Conservation (phyloP, 1,140 invertebrate species). For the Mycetomoellerius zeteki region DNA sequence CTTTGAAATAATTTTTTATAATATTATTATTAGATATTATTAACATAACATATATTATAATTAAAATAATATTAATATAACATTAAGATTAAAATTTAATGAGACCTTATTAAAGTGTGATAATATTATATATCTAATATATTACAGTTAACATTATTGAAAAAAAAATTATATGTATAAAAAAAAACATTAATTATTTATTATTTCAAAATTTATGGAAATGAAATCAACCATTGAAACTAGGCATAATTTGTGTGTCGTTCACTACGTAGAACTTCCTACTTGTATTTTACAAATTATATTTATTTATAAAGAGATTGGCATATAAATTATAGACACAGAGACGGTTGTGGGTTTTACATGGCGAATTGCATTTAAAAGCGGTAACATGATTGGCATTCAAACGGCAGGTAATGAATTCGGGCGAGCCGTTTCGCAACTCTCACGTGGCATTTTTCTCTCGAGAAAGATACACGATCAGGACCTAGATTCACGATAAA, state of each 20-base stretch:
- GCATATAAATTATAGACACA: not conserved
- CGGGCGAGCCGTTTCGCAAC: slow-evolving; percentile 44
- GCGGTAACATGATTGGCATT: slow-evolving; percentile 46
- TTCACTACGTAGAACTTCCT: not conserved
- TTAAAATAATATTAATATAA: too few species aligned
- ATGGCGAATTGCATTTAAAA: slow-evolving; percentile 37
- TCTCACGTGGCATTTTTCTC: slow-evolving; percentile 60
- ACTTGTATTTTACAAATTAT: not conserved
- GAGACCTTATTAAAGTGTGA: not conserved
- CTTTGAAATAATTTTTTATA: too few species aligned
- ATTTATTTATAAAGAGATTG: slow-evolving; percentile 20
- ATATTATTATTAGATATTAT: too few species aligned
- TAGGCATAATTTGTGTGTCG: not conserved
- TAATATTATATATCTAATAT: not conserved
- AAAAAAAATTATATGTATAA: not conserved
- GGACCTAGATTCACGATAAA: slow-evolving; percentile 72
- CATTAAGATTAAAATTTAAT: too few species aligned
- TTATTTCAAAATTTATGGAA: not conserved
- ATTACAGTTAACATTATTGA: not conserved
- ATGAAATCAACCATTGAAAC: not conserved
- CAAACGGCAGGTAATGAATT: slow-evolving; percentile 44
- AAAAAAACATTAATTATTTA: not conserved
- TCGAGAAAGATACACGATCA: slow-evolving; percentile 51
- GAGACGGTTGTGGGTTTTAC: not conserved
- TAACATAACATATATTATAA: too few species aligned